Base-by-base conservation (phyloP, 1,140 invertebrate species). In the Antheraea pernyi region DNA sequence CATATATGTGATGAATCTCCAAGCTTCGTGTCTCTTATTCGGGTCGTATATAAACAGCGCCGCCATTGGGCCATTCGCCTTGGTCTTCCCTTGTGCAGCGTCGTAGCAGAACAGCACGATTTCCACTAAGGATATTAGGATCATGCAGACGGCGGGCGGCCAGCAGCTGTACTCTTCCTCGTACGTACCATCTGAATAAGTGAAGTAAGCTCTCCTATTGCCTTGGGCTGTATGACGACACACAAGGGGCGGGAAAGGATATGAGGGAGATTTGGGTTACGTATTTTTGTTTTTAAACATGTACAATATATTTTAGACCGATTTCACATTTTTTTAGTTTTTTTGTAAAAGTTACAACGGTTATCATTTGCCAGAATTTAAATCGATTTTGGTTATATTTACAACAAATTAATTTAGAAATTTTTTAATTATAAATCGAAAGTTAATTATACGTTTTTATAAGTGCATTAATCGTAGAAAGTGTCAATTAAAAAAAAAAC, bases 1-100 rank as follows among this genome's bases (percentile, higher is more conserved):
- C 97, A 99, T 99, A 86, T 99, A 99, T 1, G 97, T 97, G 9
- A 99, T 63, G 87, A 96, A 99, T 78, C 99, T 94, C 98, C 98
- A 99, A 0, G 95, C 96, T 93, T 99, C 96, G 66, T 96, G 95
- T 72, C 98, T 94, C 79, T 96, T 95, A 73, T 95, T 94, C 0
- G 98, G 98, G 93, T 98, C 96, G 91, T 99, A 99, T 74, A 99
- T 98, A 67, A 99, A 96, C 4, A 95, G 81, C 11, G 93, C 94
- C 3, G 96, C 96, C 30, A 95, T 94, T 18, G 97, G 96, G n/a
- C 97, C 96, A 36, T 91, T 93, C n/a, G 93, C 94, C 72, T 91
- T 77, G 65, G 90, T 92, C 86, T 81, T 84, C 37, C 86, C 85
- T 67, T 91, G 83, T 19, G 93, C 92, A 1, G 94, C 94, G 76